phyloP scores from a whole-genome alignment of 2,113 vertebrate species.

The mouse (Mus musculus) region GRCm39 chr8:7845501-7846000 shows the following conservation, averaged over 20 bases:
- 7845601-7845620: constrained; percentile 70
- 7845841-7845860: constrained; percentile 47
- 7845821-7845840: constrained; percentile 52
- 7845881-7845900: constrained; percentile 34
- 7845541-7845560: constrained; percentile 65
- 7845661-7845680: constrained; percentile 51
- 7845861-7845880: constrained; percentile 34
- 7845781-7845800: constrained; percentile 59
- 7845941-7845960: constrained; percentile 18
- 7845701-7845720: constrained; percentile 26
- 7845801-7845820: constrained; percentile 72
- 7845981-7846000: not conserved
- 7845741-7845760: constrained; percentile 65
- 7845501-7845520: constrained; percentile 75
- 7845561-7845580: constrained; percentile 62
- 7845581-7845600: constrained; percentile 66
- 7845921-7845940: constrained; percentile 53
- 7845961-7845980: constrained; percentile 42
- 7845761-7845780: constrained; percentile 53
- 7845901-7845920: constrained; percentile 55
- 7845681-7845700: constrained; percentile 34
- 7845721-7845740: not conserved
- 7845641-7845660: constrained; percentile 64
- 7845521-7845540: constrained; percentile 75
- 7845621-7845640: constrained; percentile 77